Evolutionary conservation across 2,113 vertebrate species (phyloP).

Genomic region (Collichthys lucidus): DNA sequence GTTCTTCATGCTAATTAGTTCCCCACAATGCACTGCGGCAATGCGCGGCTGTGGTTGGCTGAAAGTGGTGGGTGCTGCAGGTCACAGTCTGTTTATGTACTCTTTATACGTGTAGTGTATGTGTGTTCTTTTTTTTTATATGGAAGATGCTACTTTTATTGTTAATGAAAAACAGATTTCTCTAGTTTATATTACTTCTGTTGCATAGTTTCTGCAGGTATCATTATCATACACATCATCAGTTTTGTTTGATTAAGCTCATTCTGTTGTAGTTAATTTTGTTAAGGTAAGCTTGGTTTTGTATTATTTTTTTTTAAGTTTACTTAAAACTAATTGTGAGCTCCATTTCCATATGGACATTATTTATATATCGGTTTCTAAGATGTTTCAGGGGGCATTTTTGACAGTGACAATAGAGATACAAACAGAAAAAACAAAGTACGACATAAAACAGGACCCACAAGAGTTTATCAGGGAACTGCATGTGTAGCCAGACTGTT

Average conservation of each 20-base stretch:
- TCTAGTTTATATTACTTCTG: not conserved
- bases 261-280: not conserved
- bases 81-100: conserved; percentile 49
- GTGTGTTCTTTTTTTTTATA: conserved; percentile 8
- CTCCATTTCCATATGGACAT: not conserved
- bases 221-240: not conserved
- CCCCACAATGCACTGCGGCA: conserved; percentile 70
- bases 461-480: not conserved
- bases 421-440: not conserved
- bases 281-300: not conserved
- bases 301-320: not conserved
- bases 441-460: not conserved
- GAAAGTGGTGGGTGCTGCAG: conserved; percentile 48
- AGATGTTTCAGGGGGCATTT: not conserved
- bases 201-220: conserved; percentile 36
- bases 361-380: not conserved
- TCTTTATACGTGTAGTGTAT: conserved; percentile 19
- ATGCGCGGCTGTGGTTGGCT: conserved; percentile 58
- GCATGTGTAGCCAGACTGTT: conserved; percentile 16
- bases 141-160: not conserved
- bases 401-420: not conserved
- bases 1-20: conserved; percentile 77
- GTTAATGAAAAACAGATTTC: conserved; percentile 27
- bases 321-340: not conserved
- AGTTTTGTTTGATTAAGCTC: not conserved